Conservation (phyloP, 1,140 invertebrate genomes). For the Gryllus bimaculatus region DNA sequence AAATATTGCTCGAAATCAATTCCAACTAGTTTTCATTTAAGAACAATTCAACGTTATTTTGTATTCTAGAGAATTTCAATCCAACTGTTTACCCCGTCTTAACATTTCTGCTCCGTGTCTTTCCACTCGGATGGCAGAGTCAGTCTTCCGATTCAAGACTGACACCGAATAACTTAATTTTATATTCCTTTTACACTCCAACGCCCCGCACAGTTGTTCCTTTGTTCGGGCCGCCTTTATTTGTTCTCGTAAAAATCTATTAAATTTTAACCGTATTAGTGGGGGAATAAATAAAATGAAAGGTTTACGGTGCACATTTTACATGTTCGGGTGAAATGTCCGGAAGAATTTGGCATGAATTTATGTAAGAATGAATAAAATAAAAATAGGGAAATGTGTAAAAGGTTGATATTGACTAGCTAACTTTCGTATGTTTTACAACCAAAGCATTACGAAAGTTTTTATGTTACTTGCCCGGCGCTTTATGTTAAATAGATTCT, state of each 20-base stretch:
- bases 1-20: no score
- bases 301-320: background rate
- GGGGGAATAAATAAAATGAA: background rate
- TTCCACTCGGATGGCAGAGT: background rate
- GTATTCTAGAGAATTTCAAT: no score
- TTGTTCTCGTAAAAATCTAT: background rate
- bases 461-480: background rate
- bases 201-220: background rate
- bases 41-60: no score
- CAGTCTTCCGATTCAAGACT: background rate
- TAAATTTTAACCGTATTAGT: background rate
- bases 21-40: no score
- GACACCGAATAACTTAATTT: conserved; percentile 1
- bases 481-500: background rate
- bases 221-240: background rate
- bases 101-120: background rate
- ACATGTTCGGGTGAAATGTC: background rate
- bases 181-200: background rate
- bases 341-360: background rate
- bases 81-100: no score
- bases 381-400: background rate
- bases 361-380: background rate
- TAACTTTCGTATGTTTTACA: background rate
- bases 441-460: background rate
- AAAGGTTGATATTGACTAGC: background rate